Conservation (phyloP, 2,797 vertebrate species). For the Telmatherina bonti region DNA sequence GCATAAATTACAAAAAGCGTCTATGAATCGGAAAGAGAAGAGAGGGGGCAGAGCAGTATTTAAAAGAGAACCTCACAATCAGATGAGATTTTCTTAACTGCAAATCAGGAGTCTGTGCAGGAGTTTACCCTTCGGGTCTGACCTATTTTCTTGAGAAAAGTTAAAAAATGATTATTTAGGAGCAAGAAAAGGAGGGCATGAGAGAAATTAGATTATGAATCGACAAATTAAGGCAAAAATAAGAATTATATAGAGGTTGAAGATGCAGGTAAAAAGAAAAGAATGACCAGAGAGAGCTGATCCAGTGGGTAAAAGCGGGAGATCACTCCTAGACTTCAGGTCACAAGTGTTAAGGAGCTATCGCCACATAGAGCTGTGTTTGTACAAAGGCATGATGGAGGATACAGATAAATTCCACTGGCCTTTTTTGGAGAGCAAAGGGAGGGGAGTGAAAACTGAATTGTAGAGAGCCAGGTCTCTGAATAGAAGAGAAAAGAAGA, state of each 20-base stretch:
- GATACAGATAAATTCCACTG: background rate
- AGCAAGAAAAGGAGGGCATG: background rate
- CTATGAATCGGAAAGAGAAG: too few species aligned
- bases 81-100: too few species aligned
- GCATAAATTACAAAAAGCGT: too few species aligned
- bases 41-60: too few species aligned
- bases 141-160: background rate
- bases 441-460: slow-evolving; percentile 6
- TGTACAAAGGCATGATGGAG: background rate
- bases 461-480: slow-evolving; percentile 24
- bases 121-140: background rate
- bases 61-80: too few species aligned
- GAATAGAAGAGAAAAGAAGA: slow-evolving; percentile 37
- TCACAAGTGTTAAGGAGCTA: slow-evolving; percentile 13
- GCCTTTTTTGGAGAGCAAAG: slow-evolving; percentile 3
- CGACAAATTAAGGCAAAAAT: background rate
- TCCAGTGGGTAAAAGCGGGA: background rate
- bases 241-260: background rate
- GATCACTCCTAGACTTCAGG: slow-evolving; percentile 7
- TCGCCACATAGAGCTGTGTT: slow-evolving; percentile 3
- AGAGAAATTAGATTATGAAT: background rate
- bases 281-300: background rate
- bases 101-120: background rate
- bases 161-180: background rate
- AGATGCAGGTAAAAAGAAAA: background rate